phyloP scores from a whole-genome alignment of 2,113 vertebrate genomes.

The Melanerpes aurifrons region DNA sequence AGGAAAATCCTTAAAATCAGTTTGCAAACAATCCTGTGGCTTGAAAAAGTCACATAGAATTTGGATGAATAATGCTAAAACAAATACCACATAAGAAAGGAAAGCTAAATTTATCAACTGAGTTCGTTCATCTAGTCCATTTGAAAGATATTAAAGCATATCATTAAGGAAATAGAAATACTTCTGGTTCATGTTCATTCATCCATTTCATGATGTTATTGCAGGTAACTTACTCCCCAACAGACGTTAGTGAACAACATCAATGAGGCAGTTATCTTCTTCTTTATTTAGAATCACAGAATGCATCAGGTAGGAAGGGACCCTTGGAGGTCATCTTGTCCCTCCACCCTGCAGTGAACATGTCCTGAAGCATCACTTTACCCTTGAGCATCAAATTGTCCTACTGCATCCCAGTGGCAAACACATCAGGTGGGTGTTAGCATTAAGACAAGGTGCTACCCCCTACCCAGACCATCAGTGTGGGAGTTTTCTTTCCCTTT shows the following conservation, averaged over 20 bases:
- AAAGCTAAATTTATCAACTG: not conserved
- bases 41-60: conserved; percentile 10
- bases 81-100: not conserved
- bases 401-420: not conserved
- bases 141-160: not conserved
- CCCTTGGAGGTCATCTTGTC: not conserved
- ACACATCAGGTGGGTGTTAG: fast-evolving
- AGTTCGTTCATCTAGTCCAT: not conserved
- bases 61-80: not conserved
- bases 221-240: not conserved
- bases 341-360: not conserved
- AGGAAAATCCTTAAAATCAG: conserved; percentile 19
- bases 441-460: not conserved
- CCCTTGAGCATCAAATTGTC: not conserved
- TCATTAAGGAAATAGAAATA: not conserved
- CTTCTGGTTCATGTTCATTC: not conserved
- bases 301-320: no score
- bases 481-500: fast-evolving
- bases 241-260: not conserved
- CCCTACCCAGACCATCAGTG: not conserved
- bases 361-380: not conserved
- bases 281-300: not conserved
- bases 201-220: not conserved
- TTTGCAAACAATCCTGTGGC: not conserved
- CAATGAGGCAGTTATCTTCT: not conserved